Evolutionary conservation across 2,888 invertebrate species (phyloP).

Genomic region (Ephialtes manifestator): DNA sequence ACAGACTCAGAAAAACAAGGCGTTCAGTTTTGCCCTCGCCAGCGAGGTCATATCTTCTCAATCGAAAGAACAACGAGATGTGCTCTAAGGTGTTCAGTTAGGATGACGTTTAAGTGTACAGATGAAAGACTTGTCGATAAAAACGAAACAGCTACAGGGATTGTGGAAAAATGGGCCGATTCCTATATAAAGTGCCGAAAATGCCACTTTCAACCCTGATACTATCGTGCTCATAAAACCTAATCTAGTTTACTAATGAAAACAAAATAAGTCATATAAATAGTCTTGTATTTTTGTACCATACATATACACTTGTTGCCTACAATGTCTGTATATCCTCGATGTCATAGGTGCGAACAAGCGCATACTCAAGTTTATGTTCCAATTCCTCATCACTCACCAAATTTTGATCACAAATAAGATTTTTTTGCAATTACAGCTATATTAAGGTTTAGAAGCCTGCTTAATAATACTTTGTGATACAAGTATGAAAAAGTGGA

Average conservation of each 20-base stretch:
- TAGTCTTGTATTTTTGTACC: slow-evolving; percentile 77
- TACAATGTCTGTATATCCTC: slow-evolving; percentile 23
- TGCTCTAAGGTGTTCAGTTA: slow-evolving; percentile 87
- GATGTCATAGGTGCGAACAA: slow-evolving; percentile 6
- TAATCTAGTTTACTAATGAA: slow-evolving; percentile 43
- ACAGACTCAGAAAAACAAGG: slow-evolving; percentile 88
- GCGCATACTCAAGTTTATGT: neutral
- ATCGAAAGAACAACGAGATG: slow-evolving; percentile 93
- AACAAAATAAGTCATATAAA: slow-evolving; percentile 62
- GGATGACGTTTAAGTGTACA: slow-evolving; percentile 25
- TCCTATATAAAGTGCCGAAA: neutral
- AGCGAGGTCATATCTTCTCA: slow-evolving; percentile 91
- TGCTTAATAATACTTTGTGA: too few species aligned
- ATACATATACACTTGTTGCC: slow-evolving; percentile 59
- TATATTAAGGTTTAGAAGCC: too few species aligned
- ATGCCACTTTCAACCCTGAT: neutral
- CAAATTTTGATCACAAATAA: neutral
- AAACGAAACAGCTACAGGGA: neutral
- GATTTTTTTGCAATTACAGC: neutral
- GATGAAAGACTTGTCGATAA: slow-evolving; percentile 54
- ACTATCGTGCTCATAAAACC: slow-evolving; percentile 39
- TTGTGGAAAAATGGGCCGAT: neutral
- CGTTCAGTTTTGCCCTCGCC: slow-evolving; percentile 88
- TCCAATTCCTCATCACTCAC: neutral
- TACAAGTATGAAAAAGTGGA: too few species aligned